Evolutionary conservation across 2,888 invertebrate genomes (phyloP), one percentile per base, ranked within the genome.

Genomic region (Synergus umbraculus): DNA sequence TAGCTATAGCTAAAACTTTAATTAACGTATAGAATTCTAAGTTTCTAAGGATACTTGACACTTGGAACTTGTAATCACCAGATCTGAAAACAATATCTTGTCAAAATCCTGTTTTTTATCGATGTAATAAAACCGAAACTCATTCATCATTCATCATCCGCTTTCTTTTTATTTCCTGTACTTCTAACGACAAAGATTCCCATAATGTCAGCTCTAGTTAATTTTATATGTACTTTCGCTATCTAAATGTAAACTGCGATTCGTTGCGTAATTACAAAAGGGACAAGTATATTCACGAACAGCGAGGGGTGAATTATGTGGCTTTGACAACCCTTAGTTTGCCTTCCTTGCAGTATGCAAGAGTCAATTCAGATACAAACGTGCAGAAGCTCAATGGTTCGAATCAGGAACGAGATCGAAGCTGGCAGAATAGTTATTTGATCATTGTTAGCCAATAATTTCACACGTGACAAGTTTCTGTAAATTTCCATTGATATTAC

Each of bases 401-500:
- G 78, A 76, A 80, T 80, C 79, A 64, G 73, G 9, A 54, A n/a
- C 60, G 65, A 46, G 69, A 76, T 69, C 49, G 29, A 49, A 49
- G 69, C 49, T 9, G 29, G 54, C 69, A 8, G 49, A 49, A 49
- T 82, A 84, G 85, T 85, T 85, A 85, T 83, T 85, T 85, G 85
- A 80, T 80, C 81, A 84, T 85, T 84, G 85, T 82, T 78, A 76
- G 64, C 76, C 81, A 83, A 84, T 84, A 85, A 84, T 84, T 84
- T 83, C 78, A 81, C 77, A 78, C 76, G 64, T 63, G 78, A 69
- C 77, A 76, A 66, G 73, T 78, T n/a, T 22, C 8, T 18, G 18
- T 9, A 18, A 18, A 18, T 18, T 18, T 18, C 29, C 2, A 29
- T 29, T 29, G 3, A 29, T 18, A 58, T 18, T 1, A 3, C 10